phyloP scores from a whole-genome alignment of 2,113 vertebrate genomes.

The Cyanocitta stelleri region DNA sequence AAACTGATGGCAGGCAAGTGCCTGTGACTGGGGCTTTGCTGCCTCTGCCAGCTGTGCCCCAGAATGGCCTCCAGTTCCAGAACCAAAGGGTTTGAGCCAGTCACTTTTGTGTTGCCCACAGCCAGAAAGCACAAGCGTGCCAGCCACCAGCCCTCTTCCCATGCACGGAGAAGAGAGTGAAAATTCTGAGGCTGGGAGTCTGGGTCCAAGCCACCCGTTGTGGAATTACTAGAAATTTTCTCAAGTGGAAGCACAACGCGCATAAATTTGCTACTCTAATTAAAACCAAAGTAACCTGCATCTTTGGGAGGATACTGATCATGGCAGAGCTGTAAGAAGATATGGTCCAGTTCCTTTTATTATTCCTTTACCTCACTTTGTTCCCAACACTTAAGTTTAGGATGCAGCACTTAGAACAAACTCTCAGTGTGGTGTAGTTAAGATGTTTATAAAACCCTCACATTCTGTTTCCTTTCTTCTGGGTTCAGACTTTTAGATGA shows the following conservation, averaged over 20 bases:
- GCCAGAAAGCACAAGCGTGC: not conserved
- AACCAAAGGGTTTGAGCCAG: not conserved
- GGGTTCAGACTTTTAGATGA: slow-evolving; percentile 50
- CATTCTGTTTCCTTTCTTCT: slow-evolving; percentile 62
- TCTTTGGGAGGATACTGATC: not conserved
- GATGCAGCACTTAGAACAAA: slow-evolving; percentile 15
- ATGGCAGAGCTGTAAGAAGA: not conserved
- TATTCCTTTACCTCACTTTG: not conserved
- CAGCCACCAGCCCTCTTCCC: not conserved
- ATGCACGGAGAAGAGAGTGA: not conserved
- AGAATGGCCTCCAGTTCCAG: not conserved
- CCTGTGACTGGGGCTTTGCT: not conserved
- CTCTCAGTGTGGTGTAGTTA: slow-evolving; percentile 14
- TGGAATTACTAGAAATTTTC: not conserved
- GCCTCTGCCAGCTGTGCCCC: not conserved
- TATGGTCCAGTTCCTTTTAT: not conserved
- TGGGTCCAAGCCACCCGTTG: not conserved
- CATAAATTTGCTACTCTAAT: not conserved
- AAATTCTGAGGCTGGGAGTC: not conserved
- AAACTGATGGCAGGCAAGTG: not conserved
- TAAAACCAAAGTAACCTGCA: not conserved
- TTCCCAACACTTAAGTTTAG: slow-evolving; percentile 39
- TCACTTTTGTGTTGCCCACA: not conserved
- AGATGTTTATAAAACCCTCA: slow-evolving; percentile 7
- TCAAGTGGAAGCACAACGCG: not conserved